Base-by-base conservation (phyloP, 2,797 vertebrate species). In the Varecia variegata region DNA sequence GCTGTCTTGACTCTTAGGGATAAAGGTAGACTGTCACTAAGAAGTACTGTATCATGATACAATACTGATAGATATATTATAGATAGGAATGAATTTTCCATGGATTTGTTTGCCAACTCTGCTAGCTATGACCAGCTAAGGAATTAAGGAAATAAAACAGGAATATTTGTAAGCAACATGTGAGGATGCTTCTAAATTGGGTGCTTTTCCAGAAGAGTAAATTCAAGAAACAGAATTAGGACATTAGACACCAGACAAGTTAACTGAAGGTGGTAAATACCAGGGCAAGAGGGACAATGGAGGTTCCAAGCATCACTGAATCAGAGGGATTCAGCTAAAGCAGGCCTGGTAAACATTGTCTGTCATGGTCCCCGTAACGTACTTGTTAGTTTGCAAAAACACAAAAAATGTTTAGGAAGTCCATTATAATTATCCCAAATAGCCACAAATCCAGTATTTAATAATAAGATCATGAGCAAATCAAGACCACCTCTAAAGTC, bases 261-360 rank as follows among this genome's bases (percentile, higher is more conserved):
- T 73, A 12, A 21, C 0, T 32, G 20, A 85, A 92, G 43, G 4
- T 17, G 45, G 5, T 5, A 94, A 91, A 13, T 32, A 27, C 5
- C 30, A 38, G 35, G 3, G 40, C 21, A 40, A n/a, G 30, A 65
- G 5, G 18, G 38, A 23, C n/a, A 1, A 47, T 12, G 8, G 60
- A 47, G 4, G 14, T 62, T 7, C 14, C 2, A 43, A 45, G 18
- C 27, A 38, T 21, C 35, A 14, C 0, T 20, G 43, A 65, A 18
- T 52, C 2, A 38, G 73, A 71, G 58, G 90, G 88, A 38, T 52
- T n/a, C 40, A 18, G 13, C 76, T 60, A 35, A 83, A 17, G 17
- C 0, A 3, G n/a, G 3, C 20, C 1, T 17, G 25, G 30, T 17
- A 71, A 23, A 27, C 25, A 0, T 3, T 21, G 15, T 18, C 56